Evolutionary conservation across 2,113 vertebrate genomes (phyloP).

Genomic region (Callocephalon fimbriatum): DNA sequence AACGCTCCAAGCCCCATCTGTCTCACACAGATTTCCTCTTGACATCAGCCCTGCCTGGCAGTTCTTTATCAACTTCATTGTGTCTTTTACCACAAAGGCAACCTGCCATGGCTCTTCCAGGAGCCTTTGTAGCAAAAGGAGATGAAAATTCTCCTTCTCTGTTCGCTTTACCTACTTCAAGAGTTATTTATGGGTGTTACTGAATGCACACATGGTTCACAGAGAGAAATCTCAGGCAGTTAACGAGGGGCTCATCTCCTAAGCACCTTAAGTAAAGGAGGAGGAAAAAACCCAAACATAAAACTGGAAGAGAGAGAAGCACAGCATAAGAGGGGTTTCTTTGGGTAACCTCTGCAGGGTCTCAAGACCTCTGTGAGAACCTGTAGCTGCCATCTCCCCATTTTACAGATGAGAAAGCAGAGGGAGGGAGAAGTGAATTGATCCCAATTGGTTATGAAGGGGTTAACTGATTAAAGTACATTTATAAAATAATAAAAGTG

Average conservation of each 20-base stretch:
- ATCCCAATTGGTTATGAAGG: neutral
- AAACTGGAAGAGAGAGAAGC: neutral
- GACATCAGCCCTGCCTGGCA: neutral
- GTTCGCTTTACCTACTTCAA: neutral
- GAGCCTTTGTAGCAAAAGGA: slow-evolving; percentile 3
- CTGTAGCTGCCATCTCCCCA: neutral
- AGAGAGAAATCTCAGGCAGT: neutral
- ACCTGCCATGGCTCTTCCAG: neutral
- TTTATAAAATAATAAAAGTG: neutral
- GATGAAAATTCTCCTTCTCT: neutral
- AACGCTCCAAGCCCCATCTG: neutral
- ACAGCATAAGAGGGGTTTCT: neutral
- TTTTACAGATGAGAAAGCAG: neutral
- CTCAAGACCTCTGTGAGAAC: neutral
- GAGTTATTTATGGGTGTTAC: slow-evolving; percentile 15
- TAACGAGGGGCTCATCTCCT: neutral
- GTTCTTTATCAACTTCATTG: neutral
- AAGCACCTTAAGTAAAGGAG: neutral
- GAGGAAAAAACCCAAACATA: neutral
- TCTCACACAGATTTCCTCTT: neutral
- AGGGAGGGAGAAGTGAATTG: neutral
- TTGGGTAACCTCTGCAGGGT: neutral
- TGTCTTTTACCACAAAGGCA: slow-evolving; percentile 29
- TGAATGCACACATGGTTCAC: fast-evolving
- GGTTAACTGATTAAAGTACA: neutral